Evolutionary conservation across 2,888 invertebrate genomes (phyloP).

Genomic region (Cataglyphis altisquamis): DNA sequence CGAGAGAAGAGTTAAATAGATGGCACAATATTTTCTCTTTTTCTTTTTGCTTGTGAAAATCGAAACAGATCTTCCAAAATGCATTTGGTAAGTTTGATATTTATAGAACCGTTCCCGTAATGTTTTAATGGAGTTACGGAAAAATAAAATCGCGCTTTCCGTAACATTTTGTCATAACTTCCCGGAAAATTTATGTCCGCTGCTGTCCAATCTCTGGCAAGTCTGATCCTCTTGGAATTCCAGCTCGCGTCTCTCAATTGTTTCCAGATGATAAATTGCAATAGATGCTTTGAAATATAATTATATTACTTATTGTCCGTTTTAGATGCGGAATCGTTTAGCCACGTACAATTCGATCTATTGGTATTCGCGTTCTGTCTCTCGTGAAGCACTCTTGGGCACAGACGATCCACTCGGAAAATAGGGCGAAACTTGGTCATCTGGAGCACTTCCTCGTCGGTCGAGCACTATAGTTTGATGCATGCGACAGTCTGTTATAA

Average conservation of each 20-base stretch:
- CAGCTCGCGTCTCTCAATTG: neutral
- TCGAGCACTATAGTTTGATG: conserved; percentile 38
- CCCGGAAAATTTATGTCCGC: conserved; percentile 38
- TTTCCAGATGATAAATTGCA: neutral
- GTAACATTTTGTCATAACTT: conserved; percentile 28
- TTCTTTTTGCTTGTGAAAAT: neutral
- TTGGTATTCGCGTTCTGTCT: conserved; percentile 23
- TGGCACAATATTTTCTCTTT: conserved; percentile 22
- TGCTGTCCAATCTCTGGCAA: conserved; percentile 1
- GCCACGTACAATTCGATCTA: conserved; percentile 3
- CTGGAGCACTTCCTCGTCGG: conserved; percentile 49
- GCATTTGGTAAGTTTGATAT: conserved; percentile 34
- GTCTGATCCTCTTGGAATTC: neutral
- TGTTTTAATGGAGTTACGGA: conserved; percentile 22
- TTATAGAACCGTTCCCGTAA: conserved; percentile 25
- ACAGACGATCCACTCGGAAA: conserved; percentile 45
- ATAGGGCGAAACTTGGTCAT: conserved; percentile 56
- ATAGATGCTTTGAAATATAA: neutral
- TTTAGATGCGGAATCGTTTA: conserved; percentile 15
- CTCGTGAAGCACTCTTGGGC: neutral
- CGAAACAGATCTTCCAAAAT: conserved; percentile 9
- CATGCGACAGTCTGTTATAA: conserved; percentile 58
- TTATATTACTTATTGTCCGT: conserved; percentile 5
- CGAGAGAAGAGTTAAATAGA: conserved; percentile 13
- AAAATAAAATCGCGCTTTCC: conserved; percentile 29